phyloP scores from a whole-genome alignment of 35 echinoderm and acorn worm genomes.

The Acanthaster planci region DNA sequence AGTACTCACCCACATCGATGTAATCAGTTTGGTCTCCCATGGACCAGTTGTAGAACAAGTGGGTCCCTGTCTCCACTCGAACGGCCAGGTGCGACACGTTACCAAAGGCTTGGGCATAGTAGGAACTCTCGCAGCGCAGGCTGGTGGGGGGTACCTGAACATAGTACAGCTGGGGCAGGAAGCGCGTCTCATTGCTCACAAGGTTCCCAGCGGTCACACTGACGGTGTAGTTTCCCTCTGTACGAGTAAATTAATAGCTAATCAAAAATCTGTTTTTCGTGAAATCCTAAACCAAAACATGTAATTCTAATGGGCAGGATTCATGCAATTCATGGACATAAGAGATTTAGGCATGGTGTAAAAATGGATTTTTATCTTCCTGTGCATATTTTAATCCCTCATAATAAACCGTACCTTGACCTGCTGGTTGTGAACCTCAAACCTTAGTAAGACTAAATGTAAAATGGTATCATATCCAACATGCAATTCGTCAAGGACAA shows the following conservation, averaged over 20 bases:
- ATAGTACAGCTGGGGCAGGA: conserved; percentile 45
- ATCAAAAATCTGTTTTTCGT: too few relatives aligned
- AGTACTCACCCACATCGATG: conserved; percentile 41
- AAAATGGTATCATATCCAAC: too few relatives aligned
- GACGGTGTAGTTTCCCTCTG: conserved; percentile 82
- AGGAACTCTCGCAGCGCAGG: conserved; percentile 37
- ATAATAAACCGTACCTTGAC: too few relatives aligned
- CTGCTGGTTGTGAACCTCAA: too few relatives aligned
- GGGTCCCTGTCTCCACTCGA: conserved; percentile 42
- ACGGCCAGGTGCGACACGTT: conserved; percentile 54
- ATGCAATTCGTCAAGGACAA: too few relatives aligned
- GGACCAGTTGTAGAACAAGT: conserved; percentile 88
- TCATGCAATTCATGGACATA: not conserved
- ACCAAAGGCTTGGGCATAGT: conserved; percentile 57
- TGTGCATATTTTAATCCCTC: too few relatives aligned
- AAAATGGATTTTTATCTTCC: too few relatives aligned
- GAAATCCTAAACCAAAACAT: too few relatives aligned
- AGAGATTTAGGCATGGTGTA: too few relatives aligned
- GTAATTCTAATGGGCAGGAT: too few relatives aligned
- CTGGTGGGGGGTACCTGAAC: conserved; percentile 72
- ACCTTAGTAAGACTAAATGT: too few relatives aligned
- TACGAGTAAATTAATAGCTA: conserved; percentile 32
- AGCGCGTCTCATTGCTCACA: conserved; percentile 53
- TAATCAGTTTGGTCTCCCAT: conserved; percentile 98
- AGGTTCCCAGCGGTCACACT: conserved; percentile 66